Evolutionary conservation across 1,140 invertebrate genomes (phyloP), one percentile per base, ranked within the genome.

Genomic region (Hyles vespertilio): DNA sequence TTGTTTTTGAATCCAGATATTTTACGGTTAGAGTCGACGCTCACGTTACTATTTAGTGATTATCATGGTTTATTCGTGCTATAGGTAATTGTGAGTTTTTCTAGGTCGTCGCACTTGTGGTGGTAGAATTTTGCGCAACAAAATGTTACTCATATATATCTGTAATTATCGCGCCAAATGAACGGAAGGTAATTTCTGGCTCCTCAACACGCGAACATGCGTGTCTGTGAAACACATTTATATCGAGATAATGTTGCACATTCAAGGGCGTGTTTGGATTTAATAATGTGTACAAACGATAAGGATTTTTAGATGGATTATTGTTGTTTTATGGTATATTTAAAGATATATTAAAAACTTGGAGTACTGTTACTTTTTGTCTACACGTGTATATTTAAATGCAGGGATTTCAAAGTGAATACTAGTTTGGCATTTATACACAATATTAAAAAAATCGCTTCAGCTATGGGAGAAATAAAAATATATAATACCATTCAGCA

Each of bases 91-190:
- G 70, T 72, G 58, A 60, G 58, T 70, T 72, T 77, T 81, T 82
- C 71, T 82, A 81, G 74, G 77, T 60, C 76, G 62, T 66, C 60
- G 63, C 67, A 69, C 66, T 69, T 32, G 58, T 62, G 61, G 65
- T 65, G 56, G 58, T 33, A 58, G 49, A 50, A 59, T 62, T 67
- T 72, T 70, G 57, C 65, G 63, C 60, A 69, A 72, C 59, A 40
- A 40, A 5, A 40, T 8, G 36, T 40, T 65, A 62, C 54, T 52
- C 65, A 69, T 68, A 69, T 61, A 61, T 72, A 63, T 72, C 61
- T 55, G 71, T 77, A 78, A 85, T 87, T 83, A 79, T 77, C 67
- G 60, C 73, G 67, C 60, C 61, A 70, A 76, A 77, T 77, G 70
- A 70, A 49, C 54, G 11, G 50, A 47, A 61, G 62, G 63, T 59